Conservation (phyloP, 2,797 vertebrate species). For the Poecilia picta region DNA sequence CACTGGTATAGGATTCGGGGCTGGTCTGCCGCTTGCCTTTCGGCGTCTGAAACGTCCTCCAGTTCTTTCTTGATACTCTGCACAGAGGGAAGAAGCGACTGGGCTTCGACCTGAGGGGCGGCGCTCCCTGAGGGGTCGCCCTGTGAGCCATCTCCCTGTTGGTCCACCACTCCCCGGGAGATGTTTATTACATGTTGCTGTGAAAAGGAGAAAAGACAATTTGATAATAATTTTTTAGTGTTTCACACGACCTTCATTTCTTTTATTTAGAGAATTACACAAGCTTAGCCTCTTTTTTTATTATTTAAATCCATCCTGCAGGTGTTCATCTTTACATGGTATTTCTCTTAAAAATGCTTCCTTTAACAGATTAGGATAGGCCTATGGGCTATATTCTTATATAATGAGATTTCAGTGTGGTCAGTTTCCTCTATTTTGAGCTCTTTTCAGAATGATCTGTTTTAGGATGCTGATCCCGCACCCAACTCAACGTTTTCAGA, state of each 20-base stretch:
- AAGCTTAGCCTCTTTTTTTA: not conserved
- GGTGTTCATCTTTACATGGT: slow-evolving; percentile 9
- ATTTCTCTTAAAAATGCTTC: slow-evolving; percentile 13
- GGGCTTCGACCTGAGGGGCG: slow-evolving; percentile 50
- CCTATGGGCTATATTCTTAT: too few species aligned
- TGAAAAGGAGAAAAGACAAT: slow-evolving; percentile 5
- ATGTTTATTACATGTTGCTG: slow-evolving; percentile 68
- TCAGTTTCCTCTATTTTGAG: too few species aligned
- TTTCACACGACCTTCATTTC: not conserved
- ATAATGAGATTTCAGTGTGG: too few species aligned
- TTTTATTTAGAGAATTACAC: slow-evolving; percentile 6
- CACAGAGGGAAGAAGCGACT: slow-evolving; percentile 8
- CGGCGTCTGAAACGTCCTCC: slow-evolving; percentile 3
- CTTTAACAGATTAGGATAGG: too few species aligned
- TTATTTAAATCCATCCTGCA: slow-evolving; percentile 14
- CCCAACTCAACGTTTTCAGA: too few species aligned
- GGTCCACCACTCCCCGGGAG: slow-evolving; percentile 36
- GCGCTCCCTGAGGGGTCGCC: slow-evolving; percentile 23
- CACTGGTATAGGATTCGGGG: slow-evolving; percentile 86
- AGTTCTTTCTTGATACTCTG: slow-evolving; percentile 4
- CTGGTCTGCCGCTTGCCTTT: slow-evolving; percentile 52
- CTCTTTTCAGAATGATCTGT: too few species aligned
- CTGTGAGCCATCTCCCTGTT: slow-evolving; percentile 11
- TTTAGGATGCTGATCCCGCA: too few species aligned
- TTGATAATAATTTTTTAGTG: not conserved